phyloP scores from a whole-genome alignment of 2,797 vertebrate species.

The Rhinella marina region DNA sequence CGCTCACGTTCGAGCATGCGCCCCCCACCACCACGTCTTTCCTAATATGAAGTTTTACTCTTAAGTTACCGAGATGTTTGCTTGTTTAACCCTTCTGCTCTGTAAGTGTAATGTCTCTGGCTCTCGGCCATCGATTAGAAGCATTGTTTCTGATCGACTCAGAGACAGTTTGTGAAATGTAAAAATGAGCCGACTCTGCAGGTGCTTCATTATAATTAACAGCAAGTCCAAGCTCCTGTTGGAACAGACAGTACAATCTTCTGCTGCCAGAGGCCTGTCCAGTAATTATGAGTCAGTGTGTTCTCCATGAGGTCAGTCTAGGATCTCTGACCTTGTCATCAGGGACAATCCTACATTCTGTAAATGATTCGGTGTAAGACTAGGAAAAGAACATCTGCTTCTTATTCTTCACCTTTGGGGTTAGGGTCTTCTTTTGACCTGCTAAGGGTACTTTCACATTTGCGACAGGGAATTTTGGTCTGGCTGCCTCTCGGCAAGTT shows the following conservation, averaged over 20 bases:
- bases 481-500: too few relatives aligned
- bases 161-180: background rate
- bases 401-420: background rate
- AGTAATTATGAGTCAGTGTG: background rate
- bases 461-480: too few relatives aligned
- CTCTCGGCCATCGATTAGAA: background rate
- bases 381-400: background rate
- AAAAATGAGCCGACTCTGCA: constrained; percentile 2
- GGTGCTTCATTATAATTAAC: background rate
- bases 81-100: constrained; percentile 24
- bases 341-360: background rate
- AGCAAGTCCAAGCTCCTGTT: background rate
- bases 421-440: background rate
- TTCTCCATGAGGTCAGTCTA: background rate
- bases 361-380: background rate
- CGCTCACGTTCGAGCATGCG: background rate
- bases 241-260: background rate
- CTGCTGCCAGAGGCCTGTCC: background rate
- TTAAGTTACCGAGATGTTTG: background rate
- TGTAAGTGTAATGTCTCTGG: background rate
- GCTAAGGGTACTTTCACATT: too few relatives aligned
- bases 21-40: background rate
- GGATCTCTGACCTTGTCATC: background rate
- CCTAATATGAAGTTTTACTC: background rate
- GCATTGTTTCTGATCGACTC: background rate